Base-by-base conservation (phyloP, 1,140 invertebrate genomes). In the Scaptomyza montana region DNA sequence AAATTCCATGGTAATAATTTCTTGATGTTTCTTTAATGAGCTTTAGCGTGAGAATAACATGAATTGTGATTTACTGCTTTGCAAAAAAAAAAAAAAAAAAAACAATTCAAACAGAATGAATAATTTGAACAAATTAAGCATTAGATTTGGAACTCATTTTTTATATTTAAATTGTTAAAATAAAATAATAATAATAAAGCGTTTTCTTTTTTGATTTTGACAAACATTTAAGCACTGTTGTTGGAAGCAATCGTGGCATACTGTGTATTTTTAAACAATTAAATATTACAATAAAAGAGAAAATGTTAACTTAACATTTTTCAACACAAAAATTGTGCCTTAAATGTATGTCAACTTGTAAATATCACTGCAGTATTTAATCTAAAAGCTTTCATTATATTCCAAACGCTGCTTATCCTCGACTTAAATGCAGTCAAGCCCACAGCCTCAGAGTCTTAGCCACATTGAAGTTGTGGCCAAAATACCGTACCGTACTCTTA, bases 1-100 rank as follows among this genome's bases (percentile, higher is more conserved):
- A 82, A 82, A 78, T 76, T 78, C 55, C 70, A 73, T 89, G 80
- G 82, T 89, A 79, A 87, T 87, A 74, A 87, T 89, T 87, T 87
- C 87, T 87, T 87, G 63, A 87, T 87, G 72, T 73, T 63, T 53
- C 72, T 72, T 76, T 87, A 87, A 87, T 87, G 82, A 76, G 76
- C 77, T 77, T 77, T 87, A 87, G n/a, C 82, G 82, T 87, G 82
- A 76, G 82, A 70, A 79, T 59, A 81, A 67, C 68, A 74, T 49
- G 67, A 77, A 79, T 87, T 89, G 76, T 74, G 82, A 89, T 82
- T 87, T 82, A 79, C 65, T 65, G 43, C 13, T 25, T 39, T 33
- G 2, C 7, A 2, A 13, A 41, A n/a, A 28, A 28, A 21, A 21
- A 8, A 8, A 19, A 1, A 19, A 9, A 36, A 19, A 46, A 50